phyloP scores from a whole-genome alignment of 2,113 vertebrate genomes.

The Hoplias malabaricus region DNA sequence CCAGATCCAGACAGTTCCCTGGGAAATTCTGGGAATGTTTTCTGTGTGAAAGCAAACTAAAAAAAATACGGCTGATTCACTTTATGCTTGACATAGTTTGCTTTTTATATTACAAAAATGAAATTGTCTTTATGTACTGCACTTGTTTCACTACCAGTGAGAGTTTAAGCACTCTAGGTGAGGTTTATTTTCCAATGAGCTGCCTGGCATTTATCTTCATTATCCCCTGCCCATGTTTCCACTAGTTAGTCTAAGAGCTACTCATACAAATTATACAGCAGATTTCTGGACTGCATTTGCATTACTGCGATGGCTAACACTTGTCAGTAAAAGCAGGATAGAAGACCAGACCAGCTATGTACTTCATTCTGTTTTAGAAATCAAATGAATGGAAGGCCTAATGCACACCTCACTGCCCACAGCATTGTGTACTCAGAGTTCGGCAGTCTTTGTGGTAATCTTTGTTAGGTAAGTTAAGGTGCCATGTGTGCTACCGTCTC shows the following conservation, averaged over 20 bases:
- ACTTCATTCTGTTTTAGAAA: constrained; percentile 21
- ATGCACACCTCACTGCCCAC: constrained; percentile 7
- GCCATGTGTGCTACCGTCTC: neutral
- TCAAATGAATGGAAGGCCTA: constrained; percentile 14
- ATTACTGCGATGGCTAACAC: constrained; percentile 39
- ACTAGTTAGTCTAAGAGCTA: constrained; percentile 27
- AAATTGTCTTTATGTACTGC: neutral
- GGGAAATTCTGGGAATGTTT: constrained; percentile 35
- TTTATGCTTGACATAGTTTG: neutral
- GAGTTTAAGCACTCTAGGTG: neutral
- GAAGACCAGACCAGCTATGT: constrained; percentile 7
- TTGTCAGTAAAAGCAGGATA: constrained; percentile 30
- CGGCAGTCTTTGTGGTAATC: neutral
- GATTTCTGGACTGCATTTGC: constrained; percentile 43
- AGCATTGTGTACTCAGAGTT: neutral
- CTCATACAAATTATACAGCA: constrained; percentile 50
- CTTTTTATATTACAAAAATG: neutral
- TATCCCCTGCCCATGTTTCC: constrained; percentile 5
- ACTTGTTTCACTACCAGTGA: neutral
- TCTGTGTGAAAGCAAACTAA: neutral
- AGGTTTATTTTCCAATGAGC: constrained; percentile 15
- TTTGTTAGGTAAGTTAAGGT: constrained; percentile 8
- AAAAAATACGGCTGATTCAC: neutral
- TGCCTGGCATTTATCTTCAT: constrained; percentile 38
- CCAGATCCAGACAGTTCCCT: constrained; percentile 29